Percentiles rank a stretch among this genome's conserved stretches.
phyloP scores from a whole-genome alignment of 2,888 invertebrate genomes.

The Drosophila affinis region DNA sequence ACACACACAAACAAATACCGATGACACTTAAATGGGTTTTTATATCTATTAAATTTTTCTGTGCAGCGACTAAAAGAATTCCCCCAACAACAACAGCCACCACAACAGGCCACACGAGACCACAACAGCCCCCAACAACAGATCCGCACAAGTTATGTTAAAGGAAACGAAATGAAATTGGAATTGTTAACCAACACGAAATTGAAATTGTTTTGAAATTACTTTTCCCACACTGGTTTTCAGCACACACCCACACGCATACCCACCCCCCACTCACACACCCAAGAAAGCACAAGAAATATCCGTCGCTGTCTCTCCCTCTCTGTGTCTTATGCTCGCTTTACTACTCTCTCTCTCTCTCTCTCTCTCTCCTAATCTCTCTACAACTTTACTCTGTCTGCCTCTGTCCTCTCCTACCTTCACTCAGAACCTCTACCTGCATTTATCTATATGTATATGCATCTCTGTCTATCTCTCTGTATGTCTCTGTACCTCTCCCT shows the following conservation, averaged over 20 bases:
- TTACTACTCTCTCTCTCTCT: neutral
- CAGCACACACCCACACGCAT: slow-evolving; percentile 28
- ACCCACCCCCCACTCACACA: neutral
- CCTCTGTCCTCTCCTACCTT: neutral
- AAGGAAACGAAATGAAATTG: slow-evolving; percentile 34
- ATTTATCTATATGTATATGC: neutral
- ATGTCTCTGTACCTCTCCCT: slow-evolving; percentile 17
- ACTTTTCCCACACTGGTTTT: slow-evolving; percentile 46
- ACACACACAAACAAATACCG: no score
- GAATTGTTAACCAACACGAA: slow-evolving; percentile 34
- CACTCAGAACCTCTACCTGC: neutral
- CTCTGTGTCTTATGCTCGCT: neutral
- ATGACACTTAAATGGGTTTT: slow-evolving; percentile 26
- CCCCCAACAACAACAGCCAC: slow-evolving; percentile 32
- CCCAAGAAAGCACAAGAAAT: neutral
- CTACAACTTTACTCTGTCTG: neutral
- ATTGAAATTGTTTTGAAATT: slow-evolving; percentile 22
- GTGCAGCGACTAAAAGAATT: slow-evolving; percentile 27
- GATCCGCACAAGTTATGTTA: slow-evolving; percentile 5
- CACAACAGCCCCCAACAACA: slow-evolving; percentile 7
- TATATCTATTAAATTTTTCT: slow-evolving; percentile 42
- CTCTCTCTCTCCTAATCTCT: neutral
- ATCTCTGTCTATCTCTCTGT: slow-evolving; percentile 6
- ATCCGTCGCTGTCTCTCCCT: neutral
- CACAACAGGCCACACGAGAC: neutral